These are phyloP conservation scores for Heliconius charithonia DNA, from an alignment of 2,888 invertebrate genomes.

Conservation along the genomic window DNA sequence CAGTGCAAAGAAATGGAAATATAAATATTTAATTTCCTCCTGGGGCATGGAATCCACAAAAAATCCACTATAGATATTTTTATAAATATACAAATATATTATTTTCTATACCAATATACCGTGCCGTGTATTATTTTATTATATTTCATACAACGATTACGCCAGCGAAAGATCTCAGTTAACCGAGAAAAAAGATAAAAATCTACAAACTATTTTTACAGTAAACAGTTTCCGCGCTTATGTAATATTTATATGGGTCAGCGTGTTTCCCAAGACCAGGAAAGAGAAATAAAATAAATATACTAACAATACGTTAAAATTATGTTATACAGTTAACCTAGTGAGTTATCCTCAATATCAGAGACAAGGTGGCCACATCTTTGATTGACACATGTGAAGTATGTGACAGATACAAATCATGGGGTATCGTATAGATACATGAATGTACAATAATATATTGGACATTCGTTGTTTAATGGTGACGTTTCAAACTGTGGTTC, in stretches of 20 bases:
- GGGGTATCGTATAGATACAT: not conserved
- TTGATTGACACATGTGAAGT: not conserved
- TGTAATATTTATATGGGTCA: conserved; percentile 42
- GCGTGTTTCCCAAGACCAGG: conserved; percentile 30
- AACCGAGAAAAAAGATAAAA: conserved; percentile 21
- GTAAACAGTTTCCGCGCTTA: conserved; percentile 34
- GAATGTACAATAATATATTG: not conserved
- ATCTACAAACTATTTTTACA: conserved; percentile 26
- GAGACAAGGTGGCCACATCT: not conserved
- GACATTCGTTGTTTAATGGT: too few species aligned
- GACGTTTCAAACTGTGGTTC: too few species aligned
- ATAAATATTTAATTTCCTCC: too few species aligned
- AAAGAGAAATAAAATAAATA: conserved; percentile 32
- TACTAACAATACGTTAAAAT: conserved; percentile 18
- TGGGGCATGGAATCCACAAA: too few species aligned
- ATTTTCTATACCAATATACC: not conserved
- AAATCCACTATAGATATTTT: too few species aligned
- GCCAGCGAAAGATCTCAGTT: conserved; percentile 14
- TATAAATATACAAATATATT: too few species aligned
- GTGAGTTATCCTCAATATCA: not conserved
- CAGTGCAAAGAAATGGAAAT: too few species aligned
- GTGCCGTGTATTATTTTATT: not conserved
- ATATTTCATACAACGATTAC: conserved; percentile 26
- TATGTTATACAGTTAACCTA: not conserved
- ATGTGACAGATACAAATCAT: not conserved